Evolutionary conservation across 2,113 vertebrate genomes (phyloP).

Genomic region (Pterocles gutturalis): DNA sequence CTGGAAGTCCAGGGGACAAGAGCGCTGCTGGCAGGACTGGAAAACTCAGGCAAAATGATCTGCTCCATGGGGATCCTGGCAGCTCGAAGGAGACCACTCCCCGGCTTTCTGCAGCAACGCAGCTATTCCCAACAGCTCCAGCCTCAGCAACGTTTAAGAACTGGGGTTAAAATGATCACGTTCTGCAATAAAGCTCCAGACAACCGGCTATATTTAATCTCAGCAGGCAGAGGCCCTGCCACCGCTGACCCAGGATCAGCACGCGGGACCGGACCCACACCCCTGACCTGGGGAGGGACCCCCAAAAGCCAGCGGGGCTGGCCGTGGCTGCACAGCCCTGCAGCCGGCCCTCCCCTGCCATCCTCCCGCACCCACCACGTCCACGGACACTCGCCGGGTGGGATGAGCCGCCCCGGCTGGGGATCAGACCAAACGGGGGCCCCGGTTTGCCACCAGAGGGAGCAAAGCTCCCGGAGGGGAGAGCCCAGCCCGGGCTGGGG

Average conservation of each 20-base stretch:
- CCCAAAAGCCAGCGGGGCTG: rapidly evolving
- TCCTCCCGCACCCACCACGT: not conserved
- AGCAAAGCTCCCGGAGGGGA: not conserved
- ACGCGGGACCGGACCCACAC: rapidly evolving
- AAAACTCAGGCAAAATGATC: not conserved
- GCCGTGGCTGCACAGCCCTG: not conserved
- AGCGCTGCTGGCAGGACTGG: not conserved
- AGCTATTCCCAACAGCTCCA: not conserved
- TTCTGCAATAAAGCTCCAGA: rapidly evolving
- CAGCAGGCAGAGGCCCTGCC: not conserved
- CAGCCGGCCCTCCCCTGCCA: not conserved
- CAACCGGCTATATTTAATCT: rapidly evolving
- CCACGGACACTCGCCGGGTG: not conserved
- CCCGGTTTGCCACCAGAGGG: constrained; percentile 28
- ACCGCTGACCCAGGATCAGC: not conserved
- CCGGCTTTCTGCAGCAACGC: rapidly evolving
- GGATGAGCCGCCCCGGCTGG: not conserved
- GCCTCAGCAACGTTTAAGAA: not conserved
- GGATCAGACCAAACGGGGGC: not conserved
- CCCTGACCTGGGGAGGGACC: not conserved
- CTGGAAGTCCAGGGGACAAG: not conserved
- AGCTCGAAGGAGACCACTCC: rapidly evolving
- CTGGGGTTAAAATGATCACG: not conserved
- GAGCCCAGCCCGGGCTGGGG: not conserved
- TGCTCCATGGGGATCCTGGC: not conserved